A percentile compares a stretch with the other conserved stretches of the same genome.
phyloP scores from a whole-genome alignment of 2,888 invertebrate species.

The Dryocosmus kuriphilus region DNA sequence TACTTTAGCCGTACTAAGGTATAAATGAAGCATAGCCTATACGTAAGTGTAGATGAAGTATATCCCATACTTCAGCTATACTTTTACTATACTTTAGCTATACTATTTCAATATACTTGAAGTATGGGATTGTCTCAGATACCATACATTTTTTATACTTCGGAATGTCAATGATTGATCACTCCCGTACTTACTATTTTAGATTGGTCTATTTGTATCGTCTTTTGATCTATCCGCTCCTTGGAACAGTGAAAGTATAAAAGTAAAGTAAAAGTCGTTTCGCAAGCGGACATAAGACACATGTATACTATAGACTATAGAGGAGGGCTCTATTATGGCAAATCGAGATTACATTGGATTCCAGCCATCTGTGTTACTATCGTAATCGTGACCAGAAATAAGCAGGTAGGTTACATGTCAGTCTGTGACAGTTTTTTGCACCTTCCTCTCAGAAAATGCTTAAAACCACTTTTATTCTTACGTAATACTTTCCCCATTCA shows the following conservation, averaged over 20 bases:
- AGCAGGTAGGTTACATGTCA: conserved; percentile 53
- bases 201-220: not conserved
- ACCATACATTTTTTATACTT: too few relatives aligned
- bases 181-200: not conserved
- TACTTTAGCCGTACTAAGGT: too few relatives aligned
- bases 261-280: conserved; percentile 73
- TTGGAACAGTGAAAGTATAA: conserved; percentile 74
- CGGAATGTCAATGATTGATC: too few relatives aligned
- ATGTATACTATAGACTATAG: conserved; percentile 34
- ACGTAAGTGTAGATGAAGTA: too few relatives aligned
- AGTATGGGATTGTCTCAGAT: too few relatives aligned
- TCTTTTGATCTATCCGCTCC: conserved; percentile 60
- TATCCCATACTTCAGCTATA: too few relatives aligned
- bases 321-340: conserved; percentile 65
- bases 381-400: conserved; percentile 52
- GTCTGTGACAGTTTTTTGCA: conserved; percentile 12
- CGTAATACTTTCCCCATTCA: not conserved
- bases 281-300: conserved; percentile 51
- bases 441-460: not conserved
- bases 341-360: conserved; percentile 65
- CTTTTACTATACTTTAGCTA: too few relatives aligned
- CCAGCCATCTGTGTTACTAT: conserved; percentile 40
- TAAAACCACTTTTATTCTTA: not conserved
- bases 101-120: too few relatives aligned
- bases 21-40: too few relatives aligned